phyloP scores from a whole-genome alignment of 2,113 vertebrate species.

The Grammomys surdaster region DNA sequence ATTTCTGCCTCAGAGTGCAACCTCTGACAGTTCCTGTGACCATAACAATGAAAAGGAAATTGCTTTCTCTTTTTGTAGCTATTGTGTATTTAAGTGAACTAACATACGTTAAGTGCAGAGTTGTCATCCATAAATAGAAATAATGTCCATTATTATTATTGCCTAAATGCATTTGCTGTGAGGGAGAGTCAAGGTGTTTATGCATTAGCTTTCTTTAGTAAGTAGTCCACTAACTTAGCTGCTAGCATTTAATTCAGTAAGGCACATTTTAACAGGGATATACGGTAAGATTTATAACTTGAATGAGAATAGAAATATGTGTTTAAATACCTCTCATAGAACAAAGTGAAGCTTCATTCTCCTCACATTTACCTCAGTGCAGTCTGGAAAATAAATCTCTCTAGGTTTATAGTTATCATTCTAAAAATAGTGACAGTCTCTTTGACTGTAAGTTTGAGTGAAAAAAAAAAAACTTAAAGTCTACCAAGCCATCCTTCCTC shows the following conservation, averaged over 20 bases:
- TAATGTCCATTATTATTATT: neutral
- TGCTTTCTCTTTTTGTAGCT: neutral
- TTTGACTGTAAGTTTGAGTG: constrained; percentile 60
- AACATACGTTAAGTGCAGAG: neutral
- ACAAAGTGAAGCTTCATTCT: constrained; percentile 60
- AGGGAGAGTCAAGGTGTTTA: neutral
- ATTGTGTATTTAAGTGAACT: neutral
- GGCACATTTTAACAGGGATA: neutral
- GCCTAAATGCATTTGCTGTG: neutral
- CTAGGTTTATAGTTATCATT: constrained; percentile 51
- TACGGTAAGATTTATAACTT: neutral
- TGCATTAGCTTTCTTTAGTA: neutral
- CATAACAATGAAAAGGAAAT: neutral
- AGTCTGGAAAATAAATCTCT: constrained; percentile 70
- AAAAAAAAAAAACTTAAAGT: constrained; percentile 4
- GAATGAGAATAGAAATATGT: constrained; percentile 45
- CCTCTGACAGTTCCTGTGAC: neutral
- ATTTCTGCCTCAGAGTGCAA: neutral
- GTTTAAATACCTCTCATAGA: constrained; percentile 51
- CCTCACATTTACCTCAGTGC: constrained; percentile 63
- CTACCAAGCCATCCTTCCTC: neutral
- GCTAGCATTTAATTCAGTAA: neutral
- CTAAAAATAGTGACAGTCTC: constrained; percentile 61
- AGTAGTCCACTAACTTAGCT: neutral
- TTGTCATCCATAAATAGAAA: neutral